phyloP scores from a whole-genome alignment of 1,140 invertebrate genomes.

The Aethina tumida region DNA sequence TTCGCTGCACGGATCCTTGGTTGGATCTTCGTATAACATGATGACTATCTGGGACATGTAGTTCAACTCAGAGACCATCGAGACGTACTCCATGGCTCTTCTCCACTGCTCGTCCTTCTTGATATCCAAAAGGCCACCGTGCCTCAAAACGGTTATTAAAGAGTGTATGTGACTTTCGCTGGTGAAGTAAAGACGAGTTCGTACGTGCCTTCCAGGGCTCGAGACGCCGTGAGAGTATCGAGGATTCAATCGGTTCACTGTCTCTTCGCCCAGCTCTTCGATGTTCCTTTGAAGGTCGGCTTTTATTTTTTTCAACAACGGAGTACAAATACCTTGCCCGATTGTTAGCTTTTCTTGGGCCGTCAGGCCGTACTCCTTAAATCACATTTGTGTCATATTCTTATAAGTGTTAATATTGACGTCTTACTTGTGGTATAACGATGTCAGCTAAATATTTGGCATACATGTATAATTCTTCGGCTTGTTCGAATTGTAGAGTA shows the following conservation, averaged over 20 bases:
- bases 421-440: slow-evolving; percentile 87
- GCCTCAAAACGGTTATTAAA: slow-evolving; percentile 87
- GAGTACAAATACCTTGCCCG: slow-evolving; percentile 94
- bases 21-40: slow-evolving; percentile 99
- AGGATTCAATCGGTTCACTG: slow-evolving; percentile 91
- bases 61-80: slow-evolving; percentile 94
- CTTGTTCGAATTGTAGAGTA: slow-evolving; percentile 85
- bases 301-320: slow-evolving; percentile 90
- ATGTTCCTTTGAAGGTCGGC: slow-evolving; percentile 92
- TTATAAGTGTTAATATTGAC: not conserved
- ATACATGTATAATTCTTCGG: slow-evolving; percentile 91
- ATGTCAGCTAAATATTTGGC: slow-evolving; percentile 95
- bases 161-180: slow-evolving; percentile 99
- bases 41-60: slow-evolving; percentile 99
- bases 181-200: slow-evolving; percentile 96
- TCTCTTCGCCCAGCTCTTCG: slow-evolving; percentile 78
- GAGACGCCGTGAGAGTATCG: slow-evolving; percentile 96
- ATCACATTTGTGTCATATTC: slow-evolving; percentile 14
- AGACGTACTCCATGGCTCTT: slow-evolving; percentile 96
- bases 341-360: slow-evolving; percentile 94
- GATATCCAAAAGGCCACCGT: slow-evolving; percentile 84
- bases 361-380: slow-evolving; percentile 92
- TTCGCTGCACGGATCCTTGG: slow-evolving; percentile 82
- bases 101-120: slow-evolving; percentile 94
- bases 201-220: slow-evolving; percentile 92